A percentile compares a stretch with the other conserved stretches of the same genome.
phyloP scores from a whole-genome alignment of 2,797 vertebrate species.

The Anguilla megastoma region DNA sequence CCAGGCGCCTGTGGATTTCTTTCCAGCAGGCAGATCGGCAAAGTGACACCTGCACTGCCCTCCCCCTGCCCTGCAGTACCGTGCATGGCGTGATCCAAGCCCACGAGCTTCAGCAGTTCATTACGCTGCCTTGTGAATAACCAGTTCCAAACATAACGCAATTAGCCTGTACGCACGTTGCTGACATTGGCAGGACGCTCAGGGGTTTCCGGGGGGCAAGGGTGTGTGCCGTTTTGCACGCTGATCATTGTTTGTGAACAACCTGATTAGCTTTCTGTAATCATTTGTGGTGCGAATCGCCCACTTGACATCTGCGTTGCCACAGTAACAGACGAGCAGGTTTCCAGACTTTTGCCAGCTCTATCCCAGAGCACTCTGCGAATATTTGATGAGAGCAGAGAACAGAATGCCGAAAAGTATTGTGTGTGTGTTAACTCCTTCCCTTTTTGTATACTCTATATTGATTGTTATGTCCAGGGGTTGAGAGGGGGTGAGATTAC shows the following conservation, averaged over 20 bases:
- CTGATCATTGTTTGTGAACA: slow-evolving; percentile 15
- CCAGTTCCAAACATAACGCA: not conserved
- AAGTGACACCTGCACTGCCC: slow-evolving; percentile 18
- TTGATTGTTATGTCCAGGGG: not conserved
- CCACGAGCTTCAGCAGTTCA: not conserved
- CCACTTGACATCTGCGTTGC: slow-evolving; percentile 34
- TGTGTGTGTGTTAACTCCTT: not conserved
- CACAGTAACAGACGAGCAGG: slow-evolving; percentile 32
- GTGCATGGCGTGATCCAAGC: slow-evolving; percentile 1
- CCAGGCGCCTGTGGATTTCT: slow-evolving; percentile 28
- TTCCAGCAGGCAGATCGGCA: slow-evolving; percentile 32
- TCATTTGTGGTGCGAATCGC: not conserved
- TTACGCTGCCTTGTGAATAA: not conserved
- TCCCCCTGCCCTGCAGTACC: not conserved
- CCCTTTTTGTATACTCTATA: not conserved
- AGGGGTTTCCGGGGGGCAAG: not conserved
- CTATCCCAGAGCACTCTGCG: slow-evolving; percentile 6
- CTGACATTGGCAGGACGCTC: not conserved
- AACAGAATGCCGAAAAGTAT: not conserved
- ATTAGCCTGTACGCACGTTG: not conserved
- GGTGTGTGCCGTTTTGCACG: not conserved
- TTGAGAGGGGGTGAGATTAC: not conserved
- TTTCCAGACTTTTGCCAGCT: slow-evolving; percentile 38
- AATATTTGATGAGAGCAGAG: slow-evolving; percentile 23
- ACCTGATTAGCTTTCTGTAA: slow-evolving; percentile 30